These are phyloP conservation scores for Drosophila ercepeae DNA, from an alignment of 1,140 invertebrate genomes.

Conservation along the genomic window DNA sequence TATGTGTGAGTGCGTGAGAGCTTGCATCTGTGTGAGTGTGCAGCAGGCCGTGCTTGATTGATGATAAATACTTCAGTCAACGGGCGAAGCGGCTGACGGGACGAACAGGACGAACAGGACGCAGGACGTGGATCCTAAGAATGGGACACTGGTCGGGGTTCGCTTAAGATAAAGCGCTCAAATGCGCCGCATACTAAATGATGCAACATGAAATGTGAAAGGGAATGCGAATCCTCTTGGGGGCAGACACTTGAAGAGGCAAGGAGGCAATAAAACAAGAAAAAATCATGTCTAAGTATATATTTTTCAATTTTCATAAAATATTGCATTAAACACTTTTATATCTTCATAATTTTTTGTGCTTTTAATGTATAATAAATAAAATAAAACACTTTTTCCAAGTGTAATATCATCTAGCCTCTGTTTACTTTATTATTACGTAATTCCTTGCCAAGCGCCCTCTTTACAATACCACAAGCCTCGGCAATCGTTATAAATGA, in stretches of 20 bases:
- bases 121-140: background rate
- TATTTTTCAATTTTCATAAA: too few species aligned
- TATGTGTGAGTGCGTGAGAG: constrained; percentile 23
- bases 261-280: background rate
- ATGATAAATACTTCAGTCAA: constrained; percentile 73
- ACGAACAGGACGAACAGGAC: constrained; percentile 13
- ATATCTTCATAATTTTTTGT: too few species aligned
- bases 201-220: constrained; percentile 73
- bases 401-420: constrained; percentile 5
- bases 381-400: background rate
- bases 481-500: constrained; percentile 76
- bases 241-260: background rate
- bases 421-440: constrained; percentile 69
- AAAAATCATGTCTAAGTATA: too few species aligned
- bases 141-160: constrained; percentile 6
- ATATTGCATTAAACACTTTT: too few species aligned
- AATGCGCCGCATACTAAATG: constrained; percentile 79
- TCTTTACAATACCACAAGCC: constrained; percentile 15
- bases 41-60: constrained; percentile 74
- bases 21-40: constrained; percentile 38
- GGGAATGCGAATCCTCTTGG: background rate
- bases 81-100: constrained; percentile 11
- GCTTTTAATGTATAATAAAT: too few species aligned
- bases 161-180: constrained; percentile 78
- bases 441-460: constrained; percentile 47